Evolutionary conservation across 2,113 vertebrate species (phyloP), one percentile per base, ranked within the genome.

Genomic region (Poeciliopsis prolifica): DNA sequence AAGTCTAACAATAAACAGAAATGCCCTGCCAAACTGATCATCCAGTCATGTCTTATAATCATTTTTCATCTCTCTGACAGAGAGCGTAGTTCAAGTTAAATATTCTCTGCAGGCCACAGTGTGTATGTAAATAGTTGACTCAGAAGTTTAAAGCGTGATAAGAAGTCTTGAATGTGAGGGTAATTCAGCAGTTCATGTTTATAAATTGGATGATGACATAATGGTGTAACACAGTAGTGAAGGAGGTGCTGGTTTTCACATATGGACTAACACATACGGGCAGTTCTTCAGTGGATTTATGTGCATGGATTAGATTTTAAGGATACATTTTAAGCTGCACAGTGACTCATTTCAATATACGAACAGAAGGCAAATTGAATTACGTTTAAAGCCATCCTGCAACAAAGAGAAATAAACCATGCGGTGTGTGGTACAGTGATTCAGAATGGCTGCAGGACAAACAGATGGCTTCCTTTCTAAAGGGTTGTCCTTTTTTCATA

Each of bases 391-490:
- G 67, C 24, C 61, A 4, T n/a, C 72, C 35, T 58, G 44, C 44
- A 77, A 79, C 75, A 77, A 71, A 70, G 61, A 78, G 31, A 82
- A 79, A 44, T 60, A 67, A 79, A 81, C 28, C 51, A 78, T 65
- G 74, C 68, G 65, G 19, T 3, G 5, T 68, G 61, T 48, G 70
- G 22, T 62, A 63, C 10, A 48, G 61, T 80, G 68, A 83, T 65
- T 76, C 69, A 48, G 44, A 48, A 48, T 48, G 14, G 17, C 44
- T 48, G 44, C 44, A 48, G 44, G 44, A 48, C 44, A 77, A 65
- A 86, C 79, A 79, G 75, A 81, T 85, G 84, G 67, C 71, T 82
- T 77, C 40, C 12, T 75, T n/a, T 1, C 65, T 66, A 12, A 80
- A 65, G 17, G n/a, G 22, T 72, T 28, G 31, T 76, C 64, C 19